Conservation (phyloP, 2,113 vertebrate species). For the Corapipo altera region DNA sequence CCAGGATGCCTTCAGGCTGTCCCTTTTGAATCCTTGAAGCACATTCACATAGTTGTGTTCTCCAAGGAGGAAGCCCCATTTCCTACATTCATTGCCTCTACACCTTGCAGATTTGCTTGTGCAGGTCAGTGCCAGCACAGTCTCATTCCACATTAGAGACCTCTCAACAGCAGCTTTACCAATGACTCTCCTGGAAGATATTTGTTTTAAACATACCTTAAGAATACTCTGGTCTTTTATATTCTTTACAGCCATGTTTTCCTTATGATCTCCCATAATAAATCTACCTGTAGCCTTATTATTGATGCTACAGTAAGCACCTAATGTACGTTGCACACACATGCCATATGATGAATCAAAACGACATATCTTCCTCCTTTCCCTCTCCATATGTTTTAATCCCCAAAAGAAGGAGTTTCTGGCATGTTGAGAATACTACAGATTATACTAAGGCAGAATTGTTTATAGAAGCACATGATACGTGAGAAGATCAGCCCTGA, state of each 20-base stretch:
- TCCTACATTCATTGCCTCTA: neutral
- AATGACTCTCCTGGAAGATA: neutral
- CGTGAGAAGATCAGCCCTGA: neutral
- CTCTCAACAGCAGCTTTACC: neutral
- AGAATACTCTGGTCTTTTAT: neutral
- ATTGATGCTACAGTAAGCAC: constrained; percentile 53
- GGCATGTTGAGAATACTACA: neutral
- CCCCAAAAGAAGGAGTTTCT: neutral
- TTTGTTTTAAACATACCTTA: neutral
- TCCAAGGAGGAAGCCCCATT: neutral
- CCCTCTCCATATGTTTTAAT: constrained; percentile 8
- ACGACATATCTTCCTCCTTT: neutral
- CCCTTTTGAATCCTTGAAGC: neutral
- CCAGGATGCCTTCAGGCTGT: neutral
- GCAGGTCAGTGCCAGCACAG: neutral
- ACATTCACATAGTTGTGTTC: accelerated
- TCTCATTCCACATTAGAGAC: neutral
- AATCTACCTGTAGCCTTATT: constrained; percentile 39
- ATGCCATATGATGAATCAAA: constrained; percentile 43
- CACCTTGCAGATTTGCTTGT: neutral
- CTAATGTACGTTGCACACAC: constrained; percentile 6
- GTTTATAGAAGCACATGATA: neutral
- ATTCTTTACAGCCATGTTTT: neutral
- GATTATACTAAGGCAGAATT: neutral
- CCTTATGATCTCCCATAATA: neutral